These are phyloP conservation scores for Arbacia lixula DNA, from an alignment of 53 echinoderm and acorn worm genomes.

Conservation along the genomic window DNA sequence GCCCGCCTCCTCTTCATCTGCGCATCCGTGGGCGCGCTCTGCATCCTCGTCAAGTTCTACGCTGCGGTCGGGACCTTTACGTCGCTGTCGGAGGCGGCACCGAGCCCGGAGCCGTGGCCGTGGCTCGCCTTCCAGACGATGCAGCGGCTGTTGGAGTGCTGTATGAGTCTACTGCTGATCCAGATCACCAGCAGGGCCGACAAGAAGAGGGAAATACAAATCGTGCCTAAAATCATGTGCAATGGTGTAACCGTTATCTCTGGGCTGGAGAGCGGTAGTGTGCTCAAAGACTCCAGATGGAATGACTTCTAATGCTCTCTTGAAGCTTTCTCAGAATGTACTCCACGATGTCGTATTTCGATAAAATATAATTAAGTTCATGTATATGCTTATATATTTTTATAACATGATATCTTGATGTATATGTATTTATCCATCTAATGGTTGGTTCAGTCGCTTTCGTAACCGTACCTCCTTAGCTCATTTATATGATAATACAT, in stretches of 20 bases:
- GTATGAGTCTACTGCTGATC: constrained; percentile 68
- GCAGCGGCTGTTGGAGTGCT: constrained; percentile 57
- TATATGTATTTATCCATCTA: too few relatives aligned
- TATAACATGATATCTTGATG: too few relatives aligned
- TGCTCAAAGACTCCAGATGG: constrained; percentile 12
- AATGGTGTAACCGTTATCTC: constrained; percentile 45
- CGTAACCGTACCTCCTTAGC: too few relatives aligned
- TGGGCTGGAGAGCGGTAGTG: constrained; percentile 6
- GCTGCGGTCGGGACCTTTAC: constrained; percentile 59
- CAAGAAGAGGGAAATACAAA: constrained; percentile 51
- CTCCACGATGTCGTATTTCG: too few relatives aligned
- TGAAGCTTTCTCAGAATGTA: too few relatives aligned
- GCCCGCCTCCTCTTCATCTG: constrained; percentile 62
- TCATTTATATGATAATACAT: too few relatives aligned
- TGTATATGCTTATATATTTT: too few relatives aligned
- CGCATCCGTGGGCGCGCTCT: constrained; percentile 51
- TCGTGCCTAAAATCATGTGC: constrained; percentile 49
- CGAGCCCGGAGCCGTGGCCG: constrained; percentile 56
- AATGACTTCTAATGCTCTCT: not conserved
- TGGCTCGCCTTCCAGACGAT: constrained; percentile 71
- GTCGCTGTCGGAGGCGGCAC: constrained; percentile 7
- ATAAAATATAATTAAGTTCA: too few relatives aligned
- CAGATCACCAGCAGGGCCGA: constrained; percentile 67
- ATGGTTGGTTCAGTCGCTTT: too few relatives aligned
- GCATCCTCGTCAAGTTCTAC: constrained; percentile 61